These are phyloP conservation scores for Drosophila longiperda DNA, from an alignment of 2,888 invertebrate species.

Conservation along the genomic window DNA sequence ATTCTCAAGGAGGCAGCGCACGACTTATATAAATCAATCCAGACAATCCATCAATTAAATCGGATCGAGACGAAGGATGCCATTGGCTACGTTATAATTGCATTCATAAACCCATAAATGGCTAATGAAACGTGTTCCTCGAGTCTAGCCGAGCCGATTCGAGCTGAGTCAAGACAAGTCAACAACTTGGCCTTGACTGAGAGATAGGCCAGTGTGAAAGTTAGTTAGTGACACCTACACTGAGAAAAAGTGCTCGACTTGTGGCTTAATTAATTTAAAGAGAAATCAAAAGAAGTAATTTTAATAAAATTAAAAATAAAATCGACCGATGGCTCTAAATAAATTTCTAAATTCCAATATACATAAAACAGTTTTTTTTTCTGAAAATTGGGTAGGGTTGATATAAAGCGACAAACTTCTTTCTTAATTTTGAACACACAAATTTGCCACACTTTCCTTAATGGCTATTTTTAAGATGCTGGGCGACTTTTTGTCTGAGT, in stretches of 20 bases:
- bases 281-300: neutral
- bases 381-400: no score
- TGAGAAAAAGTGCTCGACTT: neutral
- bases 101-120: constrained; percentile 64
- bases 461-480: neutral
- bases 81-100: constrained; percentile 48
- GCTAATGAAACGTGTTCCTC: constrained; percentile 59
- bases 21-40: constrained; percentile 66
- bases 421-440: neutral
- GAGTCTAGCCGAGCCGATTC: neutral
- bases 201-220: neutral
- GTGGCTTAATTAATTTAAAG: neutral
- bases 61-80: constrained; percentile 15
- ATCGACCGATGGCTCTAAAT: no score
- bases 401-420: no score
- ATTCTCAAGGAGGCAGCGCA: neutral
- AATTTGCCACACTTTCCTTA: neutral
- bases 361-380: no score
- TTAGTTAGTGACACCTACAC: neutral
- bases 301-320: no score
- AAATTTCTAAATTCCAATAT: no score
- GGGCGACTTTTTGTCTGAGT: neutral
- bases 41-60: constrained; percentile 66
- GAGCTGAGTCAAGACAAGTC: constrained; percentile 13
- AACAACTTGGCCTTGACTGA: constrained; percentile 46